Percentiles rank a stretch among this genome's conserved stretches.
phyloP scores from a whole-genome alignment of 2,113 vertebrate genomes.

The Plotosus lineatus region DNA sequence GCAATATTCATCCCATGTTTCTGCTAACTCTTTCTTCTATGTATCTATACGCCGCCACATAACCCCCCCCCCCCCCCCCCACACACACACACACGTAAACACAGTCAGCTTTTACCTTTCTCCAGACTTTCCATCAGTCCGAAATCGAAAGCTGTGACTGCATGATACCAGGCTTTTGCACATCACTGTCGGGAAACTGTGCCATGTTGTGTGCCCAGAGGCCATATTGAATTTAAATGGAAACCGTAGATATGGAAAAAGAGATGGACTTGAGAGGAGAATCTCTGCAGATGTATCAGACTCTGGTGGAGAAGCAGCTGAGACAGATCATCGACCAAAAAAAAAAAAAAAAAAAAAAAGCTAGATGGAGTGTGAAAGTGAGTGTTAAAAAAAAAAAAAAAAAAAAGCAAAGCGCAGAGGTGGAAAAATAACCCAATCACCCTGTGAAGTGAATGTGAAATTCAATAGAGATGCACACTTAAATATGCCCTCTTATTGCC shows the following conservation, averaged over 20 bases:
- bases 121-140: slow-evolving; percentile 10
- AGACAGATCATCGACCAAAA: slow-evolving; percentile 12
- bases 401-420: slow-evolving; percentile 24
- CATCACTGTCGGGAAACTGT: slow-evolving; percentile 44
- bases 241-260: slow-evolving; percentile 25
- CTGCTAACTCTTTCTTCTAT: not conserved
- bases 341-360: slow-evolving; percentile 15
- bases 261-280: not conserved
- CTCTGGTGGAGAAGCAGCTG: slow-evolving; percentile 44
- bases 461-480: slow-evolving; percentile 35
- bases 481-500: slow-evolving; percentile 31
- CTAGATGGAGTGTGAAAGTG: not conserved
- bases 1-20: not conserved
- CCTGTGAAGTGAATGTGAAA: slow-evolving; percentile 39
- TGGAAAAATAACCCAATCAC: slow-evolving; percentile 35
- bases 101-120: slow-evolving; percentile 27
- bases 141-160: slow-evolving; percentile 30
- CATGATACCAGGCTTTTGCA: slow-evolving; percentile 38
- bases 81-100: too few relatives aligned
- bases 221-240: slow-evolving; percentile 27
- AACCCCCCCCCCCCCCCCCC: too few relatives aligned
- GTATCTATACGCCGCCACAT: too few relatives aligned
- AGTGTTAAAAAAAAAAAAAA: not conserved
- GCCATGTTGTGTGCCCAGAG: slow-evolving; percentile 35
- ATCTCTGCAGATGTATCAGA: slow-evolving; percentile 26